A percentile compares a stretch with the other conserved stretches of the same genome.
phyloP scores from a whole-genome alignment of 2,113 vertebrate genomes.

The Danionella cerebrum region DNA sequence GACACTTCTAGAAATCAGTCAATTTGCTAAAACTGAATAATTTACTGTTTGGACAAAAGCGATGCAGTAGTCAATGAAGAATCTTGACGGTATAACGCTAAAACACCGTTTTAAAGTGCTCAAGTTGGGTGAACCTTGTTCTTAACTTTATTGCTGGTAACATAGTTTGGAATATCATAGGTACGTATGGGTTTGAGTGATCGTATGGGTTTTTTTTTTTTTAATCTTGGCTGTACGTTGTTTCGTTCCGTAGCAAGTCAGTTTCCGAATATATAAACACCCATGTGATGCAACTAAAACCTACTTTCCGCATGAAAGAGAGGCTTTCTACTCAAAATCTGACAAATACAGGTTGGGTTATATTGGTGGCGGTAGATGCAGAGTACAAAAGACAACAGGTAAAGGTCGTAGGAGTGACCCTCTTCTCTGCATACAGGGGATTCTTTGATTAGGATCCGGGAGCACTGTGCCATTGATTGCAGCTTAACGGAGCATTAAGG shows the following conservation, averaged over 20 bases:
- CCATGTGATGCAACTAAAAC: constrained; percentile 51
- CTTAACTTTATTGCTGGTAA: constrained; percentile 55
- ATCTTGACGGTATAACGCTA: constrained; percentile 10
- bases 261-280: constrained; percentile 53
- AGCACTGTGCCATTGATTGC: constrained; percentile 57
- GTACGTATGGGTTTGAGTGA: neutral
- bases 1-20: constrained; percentile 51
- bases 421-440: constrained; percentile 60
- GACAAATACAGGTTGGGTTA: constrained; percentile 59
- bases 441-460: constrained; percentile 50
- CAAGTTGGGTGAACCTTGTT: constrained; percentile 26
- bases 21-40: constrained; percentile 49
- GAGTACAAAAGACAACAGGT: constrained; percentile 51
- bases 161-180: constrained; percentile 43
- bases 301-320: constrained; percentile 49
- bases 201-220: constrained; percentile 29
- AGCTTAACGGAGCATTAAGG: constrained; percentile 61
- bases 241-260: constrained; percentile 47
- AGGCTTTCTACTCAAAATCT: constrained; percentile 58
- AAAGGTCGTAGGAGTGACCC: constrained; percentile 58
- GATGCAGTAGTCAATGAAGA: constrained; percentile 27
- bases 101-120: constrained; percentile 45
- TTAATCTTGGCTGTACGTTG: constrained; percentile 33
- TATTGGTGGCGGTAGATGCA: constrained; percentile 51
- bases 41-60: constrained; percentile 57